Base-by-base conservation (phyloP, 1,140 invertebrate species). In the Batillaria attramentaria region DNA sequence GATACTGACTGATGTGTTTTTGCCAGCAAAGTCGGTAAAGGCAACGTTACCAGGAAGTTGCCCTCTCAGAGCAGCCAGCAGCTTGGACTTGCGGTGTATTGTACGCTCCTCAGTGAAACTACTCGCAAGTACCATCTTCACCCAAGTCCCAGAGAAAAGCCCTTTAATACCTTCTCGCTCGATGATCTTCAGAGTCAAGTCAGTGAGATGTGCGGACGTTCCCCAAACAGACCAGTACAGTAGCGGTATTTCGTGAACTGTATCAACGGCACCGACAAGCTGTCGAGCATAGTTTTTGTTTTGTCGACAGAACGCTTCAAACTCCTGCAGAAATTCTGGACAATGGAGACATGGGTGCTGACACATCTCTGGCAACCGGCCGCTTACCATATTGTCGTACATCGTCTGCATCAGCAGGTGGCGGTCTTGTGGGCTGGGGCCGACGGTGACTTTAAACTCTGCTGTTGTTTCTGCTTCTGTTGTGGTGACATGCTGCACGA, bases 341-440 rank as follows among this genome's bases (percentile, higher is more conserved):
- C 46, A 54, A 28, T 57, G 28, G 28, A 73, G 72, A 20, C 18
- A 73, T 33, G 50, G 28, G 24, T 73, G 50, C 72, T 73, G 72
- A 54, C 28, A 57, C 16, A 73, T 57, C 28, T 33, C 31, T 24
- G 31, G 33, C 16, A 57, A 50, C 24, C 57, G 16, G 8, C 72
- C 72, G 3, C 57, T 31, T 16, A 20, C 24, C 20, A 73, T 73
- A 18, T 73, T 31, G 54, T 16, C 39, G 33, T n/a, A 54, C 5
- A 73, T 54, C n/a, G 46, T 73, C 46, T 73, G 31, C 50, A 73
- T 13, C 46, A 73, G 35, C 35, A 35, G 3, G 0, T 57, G 28
- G 2, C 28, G 18, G 31, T 73, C 50, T 6, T 39, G 37, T 41
- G 66, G 20, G 37, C 62, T 5, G 18, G 70, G 43, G 16, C n/a